These are phyloP conservation scores for Chloropsis cyanopogon DNA, from an alignment of 2,113 vertebrate species.

Conservation along the genomic window DNA sequence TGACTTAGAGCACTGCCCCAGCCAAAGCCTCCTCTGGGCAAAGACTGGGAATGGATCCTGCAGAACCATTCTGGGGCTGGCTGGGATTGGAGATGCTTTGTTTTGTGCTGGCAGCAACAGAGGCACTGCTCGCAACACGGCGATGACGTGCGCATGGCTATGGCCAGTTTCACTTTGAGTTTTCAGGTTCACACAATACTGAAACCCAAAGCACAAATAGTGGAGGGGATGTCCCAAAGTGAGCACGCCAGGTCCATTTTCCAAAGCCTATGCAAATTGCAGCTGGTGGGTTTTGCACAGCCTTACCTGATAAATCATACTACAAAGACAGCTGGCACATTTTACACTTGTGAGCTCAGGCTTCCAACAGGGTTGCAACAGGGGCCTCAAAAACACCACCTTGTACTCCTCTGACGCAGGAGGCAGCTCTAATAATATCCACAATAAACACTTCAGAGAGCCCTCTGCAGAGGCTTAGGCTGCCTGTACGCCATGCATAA, in stretches of 20 bases:
- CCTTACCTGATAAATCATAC: neutral
- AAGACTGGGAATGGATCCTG: neutral
- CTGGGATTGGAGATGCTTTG: neutral
- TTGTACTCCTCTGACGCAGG: neutral
- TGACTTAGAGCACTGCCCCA: neutral
- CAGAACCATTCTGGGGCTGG: neutral
- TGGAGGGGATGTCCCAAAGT: constrained; percentile 33
- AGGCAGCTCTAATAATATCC: neutral
- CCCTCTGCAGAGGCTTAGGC: neutral
- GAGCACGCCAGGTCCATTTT: neutral
- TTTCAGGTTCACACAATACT: neutral
- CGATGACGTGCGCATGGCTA: neutral
- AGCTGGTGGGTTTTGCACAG: neutral
- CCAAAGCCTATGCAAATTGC: constrained; percentile 42
- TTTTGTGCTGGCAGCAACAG: neutral
- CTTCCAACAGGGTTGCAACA: neutral
- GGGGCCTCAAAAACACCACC: neutral
- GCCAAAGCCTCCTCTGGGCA: neutral
- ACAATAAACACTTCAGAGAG: neutral
- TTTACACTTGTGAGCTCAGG: neutral
- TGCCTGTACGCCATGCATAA: rapidly evolving
- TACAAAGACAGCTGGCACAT: neutral
- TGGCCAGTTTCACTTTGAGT: constrained; percentile 28
- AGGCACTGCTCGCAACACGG: neutral
- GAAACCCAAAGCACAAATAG: constrained; percentile 30